Evolutionary conservation across 2,113 vertebrate species (phyloP).

Genomic region (Glaucomys volans): DNA sequence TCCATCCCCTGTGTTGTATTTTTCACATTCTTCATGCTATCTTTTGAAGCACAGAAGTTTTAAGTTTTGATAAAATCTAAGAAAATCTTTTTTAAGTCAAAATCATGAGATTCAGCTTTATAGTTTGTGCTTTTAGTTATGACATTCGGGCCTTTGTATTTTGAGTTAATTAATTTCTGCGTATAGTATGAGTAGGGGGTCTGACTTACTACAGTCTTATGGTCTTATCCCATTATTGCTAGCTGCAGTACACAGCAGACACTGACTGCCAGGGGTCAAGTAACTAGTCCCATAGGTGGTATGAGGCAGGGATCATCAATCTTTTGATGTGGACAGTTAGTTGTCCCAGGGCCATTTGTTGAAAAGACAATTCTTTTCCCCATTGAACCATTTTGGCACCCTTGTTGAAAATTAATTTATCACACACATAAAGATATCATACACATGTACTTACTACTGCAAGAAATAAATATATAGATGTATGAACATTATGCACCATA

Average conservation of each 20-base stretch:
- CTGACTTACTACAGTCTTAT: neutral
- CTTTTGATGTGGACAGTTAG: neutral
- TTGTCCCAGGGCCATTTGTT: neutral
- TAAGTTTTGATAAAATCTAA: neutral
- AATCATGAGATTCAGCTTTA: neutral
- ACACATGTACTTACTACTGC: neutral
- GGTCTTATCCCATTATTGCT: neutral
- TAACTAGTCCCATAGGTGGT: neutral
- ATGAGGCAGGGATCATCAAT: neutral
- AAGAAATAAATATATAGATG: neutral
- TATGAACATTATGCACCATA: neutral
- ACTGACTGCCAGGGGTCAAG: neutral
- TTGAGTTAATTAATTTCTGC: too few relatives aligned
- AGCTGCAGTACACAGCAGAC: too few relatives aligned
- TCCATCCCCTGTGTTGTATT: neutral
- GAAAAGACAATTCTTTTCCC: neutral
- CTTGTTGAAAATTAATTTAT: neutral
- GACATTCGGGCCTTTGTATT: too few relatives aligned
- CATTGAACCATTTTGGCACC: neutral
- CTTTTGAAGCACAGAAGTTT: neutral
- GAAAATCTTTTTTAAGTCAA: neutral
- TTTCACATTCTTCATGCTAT: neutral
- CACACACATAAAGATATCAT: neutral
- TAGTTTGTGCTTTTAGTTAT: neutral
- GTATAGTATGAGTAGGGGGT: neutral